Percentiles rank a stretch among this genome's conserved stretches.
These are phyloP conservation scores for Brachionus koreanus DNA, from an alignment of 1,140 invertebrate genomes.

Conservation along the genomic window DNA sequence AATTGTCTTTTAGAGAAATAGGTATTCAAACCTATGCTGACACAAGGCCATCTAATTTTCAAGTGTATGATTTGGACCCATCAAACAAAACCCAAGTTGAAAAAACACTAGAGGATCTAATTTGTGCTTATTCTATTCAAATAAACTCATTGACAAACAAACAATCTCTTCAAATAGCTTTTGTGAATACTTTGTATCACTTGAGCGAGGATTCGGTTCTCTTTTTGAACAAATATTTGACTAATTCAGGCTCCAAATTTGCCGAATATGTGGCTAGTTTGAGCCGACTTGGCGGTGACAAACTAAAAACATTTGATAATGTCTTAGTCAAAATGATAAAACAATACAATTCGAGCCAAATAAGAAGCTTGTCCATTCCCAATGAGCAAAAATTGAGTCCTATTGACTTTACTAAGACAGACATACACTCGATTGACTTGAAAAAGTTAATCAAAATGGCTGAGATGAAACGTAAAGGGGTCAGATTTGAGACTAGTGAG, in stretches of 20 bases:
- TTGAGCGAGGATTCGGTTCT: conserved; percentile 14
- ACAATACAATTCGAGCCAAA: not conserved
- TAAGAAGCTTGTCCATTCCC: not conserved
- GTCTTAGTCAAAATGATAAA: not conserved
- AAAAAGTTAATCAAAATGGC: conserved; percentile 22
- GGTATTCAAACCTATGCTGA: conserved; percentile 16
- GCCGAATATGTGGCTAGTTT: not conserved
- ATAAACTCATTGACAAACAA: not conserved
- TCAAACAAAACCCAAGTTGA: not conserved
- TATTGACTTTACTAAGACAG: not conserved
- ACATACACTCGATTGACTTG: conserved; percentile 11
- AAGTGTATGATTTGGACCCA: not conserved
- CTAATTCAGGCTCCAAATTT: not conserved
- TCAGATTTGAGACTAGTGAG: not conserved
- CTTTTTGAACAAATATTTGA: not conserved
- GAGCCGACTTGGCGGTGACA: not conserved
- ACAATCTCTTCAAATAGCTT: not conserved
- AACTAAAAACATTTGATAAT: conserved; percentile 5
- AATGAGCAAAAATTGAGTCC: not conserved
- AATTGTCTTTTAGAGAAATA: conserved; percentile 4
- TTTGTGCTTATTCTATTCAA: not conserved
- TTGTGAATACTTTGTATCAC: not conserved
- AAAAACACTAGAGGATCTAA: not conserved
- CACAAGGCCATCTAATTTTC: not conserved
- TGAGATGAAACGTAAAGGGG: conserved; percentile 6